Conservation (phyloP, 2,113 vertebrate species). For the Callipepla squamata region DNA sequence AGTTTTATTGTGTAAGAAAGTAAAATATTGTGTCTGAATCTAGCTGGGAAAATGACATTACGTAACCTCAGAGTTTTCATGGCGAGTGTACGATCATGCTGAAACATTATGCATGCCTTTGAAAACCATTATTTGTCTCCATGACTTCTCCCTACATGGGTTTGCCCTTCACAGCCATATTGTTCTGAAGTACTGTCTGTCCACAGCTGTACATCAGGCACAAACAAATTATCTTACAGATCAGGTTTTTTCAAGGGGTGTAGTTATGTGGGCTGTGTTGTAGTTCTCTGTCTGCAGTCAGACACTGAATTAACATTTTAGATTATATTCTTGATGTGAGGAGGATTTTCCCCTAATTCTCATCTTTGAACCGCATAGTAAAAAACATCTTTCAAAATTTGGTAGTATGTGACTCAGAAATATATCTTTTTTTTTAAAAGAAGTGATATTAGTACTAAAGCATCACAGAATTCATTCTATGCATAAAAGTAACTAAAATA, state of each 20-base stretch:
- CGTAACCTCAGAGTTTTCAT: background rate
- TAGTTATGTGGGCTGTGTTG: background rate
- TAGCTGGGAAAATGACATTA: background rate
- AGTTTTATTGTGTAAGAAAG: background rate
- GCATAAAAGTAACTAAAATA: background rate
- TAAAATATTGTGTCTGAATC: background rate
- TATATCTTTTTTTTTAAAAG: background rate
- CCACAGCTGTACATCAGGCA: background rate
- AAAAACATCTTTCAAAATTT: background rate
- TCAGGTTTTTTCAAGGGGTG: background rate
- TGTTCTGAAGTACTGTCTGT: background rate
- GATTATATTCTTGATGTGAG: background rate
- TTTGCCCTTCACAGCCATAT: slow-evolving; percentile 28
- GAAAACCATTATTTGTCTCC: slow-evolving; percentile 4
- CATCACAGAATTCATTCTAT: background rate
- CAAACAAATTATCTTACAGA: background rate
- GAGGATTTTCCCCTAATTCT: background rate
- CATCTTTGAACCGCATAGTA: background rate
- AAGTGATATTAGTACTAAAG: background rate
- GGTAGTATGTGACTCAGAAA: background rate
- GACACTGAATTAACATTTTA: background rate
- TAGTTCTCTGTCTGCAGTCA: background rate
- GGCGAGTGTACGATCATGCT: background rate
- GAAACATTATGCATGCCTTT: background rate
- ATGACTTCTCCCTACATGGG: background rate